These are phyloP conservation scores for Hermaeophaga mercurialis DNA, from an alignment of 2,888 invertebrate genomes.

Conservation along the genomic window DNA sequence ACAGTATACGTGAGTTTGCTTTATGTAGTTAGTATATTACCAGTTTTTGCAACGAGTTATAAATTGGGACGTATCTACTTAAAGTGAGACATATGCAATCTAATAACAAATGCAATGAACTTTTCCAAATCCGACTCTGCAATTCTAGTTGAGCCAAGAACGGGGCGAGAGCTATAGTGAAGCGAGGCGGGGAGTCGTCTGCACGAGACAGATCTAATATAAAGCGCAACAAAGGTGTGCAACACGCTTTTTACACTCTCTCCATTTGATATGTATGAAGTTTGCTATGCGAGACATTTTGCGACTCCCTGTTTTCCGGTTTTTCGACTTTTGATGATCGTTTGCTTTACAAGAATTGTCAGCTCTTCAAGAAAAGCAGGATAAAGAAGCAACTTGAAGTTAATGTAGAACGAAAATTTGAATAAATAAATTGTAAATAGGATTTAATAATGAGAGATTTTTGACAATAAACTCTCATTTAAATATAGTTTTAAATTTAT, in stretches of 20 bases:
- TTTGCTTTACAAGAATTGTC: slow-evolving; percentile 19
- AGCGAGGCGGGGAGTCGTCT: slow-evolving; percentile 38
- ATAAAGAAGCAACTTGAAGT: slow-evolving; percentile 7
- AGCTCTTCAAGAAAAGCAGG: neutral
- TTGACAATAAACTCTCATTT: too few species aligned
- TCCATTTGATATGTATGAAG: slow-evolving; percentile 34
- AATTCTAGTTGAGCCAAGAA: slow-evolving; percentile 4
- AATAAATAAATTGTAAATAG: slow-evolving; percentile 12
- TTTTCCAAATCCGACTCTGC: slow-evolving; percentile 8
- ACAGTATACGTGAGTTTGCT: too few species aligned
- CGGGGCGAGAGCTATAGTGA: slow-evolving; percentile 18
- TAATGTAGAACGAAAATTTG: neutral
- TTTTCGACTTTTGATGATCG: slow-evolving; percentile 17
- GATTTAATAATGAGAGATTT: too few species aligned
- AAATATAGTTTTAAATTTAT: too few species aligned
- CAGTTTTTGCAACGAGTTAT: too few species aligned
- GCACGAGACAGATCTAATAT: slow-evolving; percentile 44
- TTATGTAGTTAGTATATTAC: too few species aligned
- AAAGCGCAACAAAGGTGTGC: slow-evolving; percentile 40
- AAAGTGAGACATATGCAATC: neutral
- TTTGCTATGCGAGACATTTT: slow-evolving; percentile 25
- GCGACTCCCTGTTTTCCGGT: slow-evolving; percentile 16
- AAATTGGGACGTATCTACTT: too few species aligned
- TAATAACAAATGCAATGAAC: slow-evolving; percentile 4
- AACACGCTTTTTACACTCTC: slow-evolving; percentile 38